phyloP scores from a whole-genome alignment of 2,888 invertebrate genomes.

The Phlogophora meticulosa region DNA sequence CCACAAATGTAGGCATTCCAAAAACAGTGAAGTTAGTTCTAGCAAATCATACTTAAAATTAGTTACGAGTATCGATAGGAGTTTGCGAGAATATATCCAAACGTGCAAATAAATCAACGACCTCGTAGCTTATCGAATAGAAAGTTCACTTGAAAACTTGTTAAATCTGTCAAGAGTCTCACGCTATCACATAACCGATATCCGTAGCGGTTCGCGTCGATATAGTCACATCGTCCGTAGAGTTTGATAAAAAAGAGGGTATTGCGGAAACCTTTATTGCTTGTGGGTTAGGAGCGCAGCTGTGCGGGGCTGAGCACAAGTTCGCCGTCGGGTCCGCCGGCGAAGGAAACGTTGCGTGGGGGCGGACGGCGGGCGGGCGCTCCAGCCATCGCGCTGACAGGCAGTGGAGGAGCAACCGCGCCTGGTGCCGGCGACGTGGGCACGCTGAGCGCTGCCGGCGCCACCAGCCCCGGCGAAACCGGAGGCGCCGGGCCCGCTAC shows the following conservation, averaged over 20 bases:
- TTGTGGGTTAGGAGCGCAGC: conserved; percentile 90
- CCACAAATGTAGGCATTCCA: conserved; percentile 61
- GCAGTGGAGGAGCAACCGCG: conserved; percentile 62
- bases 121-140: conserved; percentile 77
- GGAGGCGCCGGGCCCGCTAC: conserved; percentile 61
- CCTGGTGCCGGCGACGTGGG: conserved; percentile 61
- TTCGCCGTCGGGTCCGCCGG: conserved; percentile 89
- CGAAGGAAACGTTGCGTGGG: conserved; percentile 89
- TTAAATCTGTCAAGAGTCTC: conserved; percentile 72
- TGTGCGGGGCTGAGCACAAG: conserved; percentile 93
- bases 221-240: conserved; percentile 77
- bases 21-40: conserved; percentile 70
- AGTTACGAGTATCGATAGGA: conserved; percentile 78
- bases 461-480: conserved; percentile 36
- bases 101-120: conserved; percentile 86
- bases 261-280: conserved; percentile 83
- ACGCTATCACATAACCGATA: conserved; percentile 80
- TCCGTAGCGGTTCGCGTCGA: conserved; percentile 70
- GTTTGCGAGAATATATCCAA: conserved; percentile 83
- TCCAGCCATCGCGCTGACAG: conserved; percentile 62
- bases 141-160: conserved; percentile 78
- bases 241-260: conserved; percentile 70
- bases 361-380: conserved; percentile 76
- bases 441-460: conserved; percentile 60
- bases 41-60: conserved; percentile 78